These are phyloP conservation scores for Dallia pectoralis DNA, from an alignment of 2,797 vertebrate species.

Conservation along the genomic window DNA sequence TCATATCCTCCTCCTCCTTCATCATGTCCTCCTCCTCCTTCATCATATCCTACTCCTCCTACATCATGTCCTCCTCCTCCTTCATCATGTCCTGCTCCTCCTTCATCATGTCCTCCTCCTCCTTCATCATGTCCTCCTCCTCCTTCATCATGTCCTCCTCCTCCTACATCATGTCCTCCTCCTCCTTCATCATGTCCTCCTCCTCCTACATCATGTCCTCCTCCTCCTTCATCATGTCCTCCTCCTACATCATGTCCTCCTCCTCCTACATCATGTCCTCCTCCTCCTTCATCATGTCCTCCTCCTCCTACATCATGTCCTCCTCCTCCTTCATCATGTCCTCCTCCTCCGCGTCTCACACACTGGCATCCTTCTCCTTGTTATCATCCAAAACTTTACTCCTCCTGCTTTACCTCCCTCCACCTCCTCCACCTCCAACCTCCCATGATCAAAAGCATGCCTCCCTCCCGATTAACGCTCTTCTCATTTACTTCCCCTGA, in stretches of 20 bases:
- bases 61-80: neutral
- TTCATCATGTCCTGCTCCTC: neutral
- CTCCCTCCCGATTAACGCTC: slow-evolving; percentile 3
- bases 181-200: neutral
- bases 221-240: too few relatives aligned
- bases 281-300: neutral
- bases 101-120: neutral
- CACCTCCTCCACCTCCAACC: neutral
- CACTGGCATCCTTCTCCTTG: neutral
- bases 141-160: too few relatives aligned
- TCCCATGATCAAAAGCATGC: neutral
- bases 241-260: neutral
- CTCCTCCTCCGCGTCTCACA: too few relatives aligned
- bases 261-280: too few relatives aligned
- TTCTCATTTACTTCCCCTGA: neutral
- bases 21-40: neutral
- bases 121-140: neutral
- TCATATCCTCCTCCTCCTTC: neutral
- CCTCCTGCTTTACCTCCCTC: neutral
- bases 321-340: too few relatives aligned
- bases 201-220: too few relatives aligned
- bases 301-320: neutral
- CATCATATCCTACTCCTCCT: neutral
- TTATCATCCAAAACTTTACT: neutral
- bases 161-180: too few relatives aligned